phyloP scores from a whole-genome alignment of 2,113 vertebrate genomes.

The Platanista minor region DNA sequence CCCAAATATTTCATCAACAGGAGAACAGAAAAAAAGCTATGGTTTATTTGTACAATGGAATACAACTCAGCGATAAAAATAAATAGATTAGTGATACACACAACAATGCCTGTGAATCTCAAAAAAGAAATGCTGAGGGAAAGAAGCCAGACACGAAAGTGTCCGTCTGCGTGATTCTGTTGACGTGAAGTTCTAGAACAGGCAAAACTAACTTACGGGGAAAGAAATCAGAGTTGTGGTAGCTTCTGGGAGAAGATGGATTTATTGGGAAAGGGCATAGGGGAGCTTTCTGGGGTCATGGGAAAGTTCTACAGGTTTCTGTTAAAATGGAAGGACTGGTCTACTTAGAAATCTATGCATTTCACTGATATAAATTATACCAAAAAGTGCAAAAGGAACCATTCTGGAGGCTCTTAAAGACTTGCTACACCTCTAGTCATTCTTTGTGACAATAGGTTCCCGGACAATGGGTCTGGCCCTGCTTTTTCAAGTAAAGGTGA shows the following conservation, averaged over 20 bases:
- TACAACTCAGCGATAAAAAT: slow-evolving; percentile 19
- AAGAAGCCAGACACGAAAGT: neutral
- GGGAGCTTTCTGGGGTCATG: neutral
- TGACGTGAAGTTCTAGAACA: neutral
- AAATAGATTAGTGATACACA: neutral
- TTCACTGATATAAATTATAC: neutral
- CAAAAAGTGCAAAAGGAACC: neutral
- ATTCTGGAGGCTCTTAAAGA: neutral
- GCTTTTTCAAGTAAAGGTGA: neutral
- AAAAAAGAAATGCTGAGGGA: neutral
- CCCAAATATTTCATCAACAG: slow-evolving; percentile 39
- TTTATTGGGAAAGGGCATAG: neutral
- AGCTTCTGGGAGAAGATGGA: neutral
- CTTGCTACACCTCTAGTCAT: neutral
- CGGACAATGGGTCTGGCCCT: neutral
- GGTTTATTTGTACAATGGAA: slow-evolving; percentile 12
- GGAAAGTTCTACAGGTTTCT: neutral
- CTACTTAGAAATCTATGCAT: neutral
- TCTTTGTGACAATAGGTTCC: neutral
- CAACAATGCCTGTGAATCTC: neutral
- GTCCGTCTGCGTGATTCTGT: neutral
- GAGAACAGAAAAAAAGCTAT: slow-evolving; percentile 29
- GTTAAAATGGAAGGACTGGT: neutral
- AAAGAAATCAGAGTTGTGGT: neutral
- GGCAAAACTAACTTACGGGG: neutral